Conservation (phyloP, 2,888 invertebrate species). For the Amphiduros pacificus region DNA sequence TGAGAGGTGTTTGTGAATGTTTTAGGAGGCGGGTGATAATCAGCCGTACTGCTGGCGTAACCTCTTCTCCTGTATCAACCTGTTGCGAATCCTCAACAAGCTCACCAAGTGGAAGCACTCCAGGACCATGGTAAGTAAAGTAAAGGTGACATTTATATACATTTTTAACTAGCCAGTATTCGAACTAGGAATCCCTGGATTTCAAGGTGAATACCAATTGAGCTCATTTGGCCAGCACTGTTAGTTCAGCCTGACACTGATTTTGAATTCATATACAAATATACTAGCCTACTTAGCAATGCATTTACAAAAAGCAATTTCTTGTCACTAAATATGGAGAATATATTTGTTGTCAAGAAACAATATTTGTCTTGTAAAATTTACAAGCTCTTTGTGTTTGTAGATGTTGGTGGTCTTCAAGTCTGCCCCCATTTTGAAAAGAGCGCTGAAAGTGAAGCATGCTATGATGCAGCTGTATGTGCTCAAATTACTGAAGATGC, state of each 20-base stretch:
- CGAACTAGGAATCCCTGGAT: too few species aligned
- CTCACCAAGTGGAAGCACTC: conserved; percentile 99
- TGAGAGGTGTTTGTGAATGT: not conserved
- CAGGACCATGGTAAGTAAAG: conserved; percentile 64
- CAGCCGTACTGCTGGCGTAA: conserved; percentile 91
- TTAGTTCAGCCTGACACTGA: too few species aligned
- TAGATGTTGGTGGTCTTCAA: conserved; percentile 98
- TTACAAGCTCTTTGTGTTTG: conserved; percentile 8
- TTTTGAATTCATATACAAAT: too few species aligned
- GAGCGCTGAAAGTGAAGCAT: conserved; percentile 81
- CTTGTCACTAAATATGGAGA: not conserved
- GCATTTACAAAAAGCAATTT: too few species aligned
- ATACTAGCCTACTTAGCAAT: too few species aligned
- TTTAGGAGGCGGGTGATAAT: conserved; percentile 63
- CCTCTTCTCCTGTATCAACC: conserved; percentile 95
- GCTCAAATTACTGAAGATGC: conserved; percentile 97
- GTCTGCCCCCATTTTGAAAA: conserved; percentile 96
- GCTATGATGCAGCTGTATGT: conserved; percentile 98
- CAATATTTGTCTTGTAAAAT: not conserved
- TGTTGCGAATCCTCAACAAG: conserved; percentile 94
- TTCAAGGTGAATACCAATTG: too few species aligned
- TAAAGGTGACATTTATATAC: too few species aligned
- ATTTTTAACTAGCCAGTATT: too few species aligned
- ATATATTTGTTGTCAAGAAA: not conserved
- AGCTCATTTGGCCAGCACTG: too few species aligned